Evolutionary conservation across 2,888 invertebrate species (phyloP).

Genomic region (Drosophila paranaensis): DNA sequence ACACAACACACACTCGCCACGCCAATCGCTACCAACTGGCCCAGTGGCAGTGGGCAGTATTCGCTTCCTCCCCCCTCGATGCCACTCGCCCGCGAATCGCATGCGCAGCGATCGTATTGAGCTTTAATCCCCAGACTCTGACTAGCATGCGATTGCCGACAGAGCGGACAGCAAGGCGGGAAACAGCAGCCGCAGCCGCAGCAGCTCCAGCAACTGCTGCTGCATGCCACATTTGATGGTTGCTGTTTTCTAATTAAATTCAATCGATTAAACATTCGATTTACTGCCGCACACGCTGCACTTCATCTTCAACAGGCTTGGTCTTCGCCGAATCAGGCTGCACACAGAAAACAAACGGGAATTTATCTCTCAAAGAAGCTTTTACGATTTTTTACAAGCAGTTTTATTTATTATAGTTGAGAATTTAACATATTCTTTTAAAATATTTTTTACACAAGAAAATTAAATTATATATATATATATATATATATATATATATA

Average conservation of each 20-base stretch:
- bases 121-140: slow-evolving; percentile 60
- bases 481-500: too few relatives aligned
- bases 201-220: slow-evolving; percentile 25
- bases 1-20: slow-evolving; percentile 61
- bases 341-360: neutral
- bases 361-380: neutral
- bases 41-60: slow-evolving; percentile 41
- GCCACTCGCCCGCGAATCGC: slow-evolving; percentile 51
- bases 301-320: slow-evolving; percentile 25
- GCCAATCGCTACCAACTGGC: slow-evolving; percentile 39
- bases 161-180: slow-evolving; percentile 42
- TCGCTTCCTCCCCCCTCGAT: slow-evolving; percentile 14
- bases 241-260: slow-evolving; percentile 81
- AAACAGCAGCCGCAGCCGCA: slow-evolving; percentile 30
- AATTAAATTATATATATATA: too few relatives aligned
- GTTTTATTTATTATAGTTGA: neutral
- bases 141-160: slow-evolving; percentile 67
- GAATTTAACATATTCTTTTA: neutral
- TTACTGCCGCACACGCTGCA: slow-evolving; percentile 66
- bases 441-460: too few relatives aligned
- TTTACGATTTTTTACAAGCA: neutral
- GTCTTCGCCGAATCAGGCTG: neutral
- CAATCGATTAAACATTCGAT: slow-evolving; percentile 83
- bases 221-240: slow-evolving; percentile 60
- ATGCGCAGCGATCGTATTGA: slow-evolving; percentile 68